Evolutionary conservation across 2,888 invertebrate genomes (phyloP), one percentile per base, ranked within the genome.

Genomic region (Strigamia maritima): DNA sequence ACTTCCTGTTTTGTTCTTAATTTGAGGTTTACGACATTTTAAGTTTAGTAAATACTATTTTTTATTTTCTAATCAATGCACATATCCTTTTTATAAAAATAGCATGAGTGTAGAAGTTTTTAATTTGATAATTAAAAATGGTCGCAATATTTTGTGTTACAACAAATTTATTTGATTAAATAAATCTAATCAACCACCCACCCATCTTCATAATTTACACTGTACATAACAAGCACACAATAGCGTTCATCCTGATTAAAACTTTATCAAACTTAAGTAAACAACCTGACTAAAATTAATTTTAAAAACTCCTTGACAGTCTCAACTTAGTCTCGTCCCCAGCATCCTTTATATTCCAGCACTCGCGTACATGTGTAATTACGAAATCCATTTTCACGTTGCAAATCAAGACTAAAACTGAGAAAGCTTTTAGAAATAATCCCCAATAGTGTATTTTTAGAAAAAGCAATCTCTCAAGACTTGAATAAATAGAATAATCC

Each of bases 351-450:
- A 28, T 28, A 70, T 70, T 70, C 26, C 54, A 26, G 28, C 70
- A 26, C 28, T 70, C 70, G 26, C 70, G 24, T 70, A 16, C 28
- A 28, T 1, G 8, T 70, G 70, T 70, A 70, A 70, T 70, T 70
- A 70, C 28, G 26, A 70, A 70, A 70, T 70, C 70, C 70, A 70
- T 70, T 70, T 70, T 28, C 70, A 70, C 70, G 70, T 70, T 26
- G 28, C 28, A 70, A 70, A 70, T 70, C 70, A 70, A 12, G 70
- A 70, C 24, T 70, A 70, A 54, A 26, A 28, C 70, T 70, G 70
- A 28, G 26, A 70, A 70, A 70, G 70, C 70, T 70, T 70, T 70
- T 70, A 70, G 70, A 28, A 28, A 28, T 70, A 70, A 70, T 70
- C 70, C 70, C 70, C 28, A 70, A 70, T 54, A 70, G 70, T 70